Percentiles rank a stretch among this genome's conserved stretches.
phyloP scores from a whole-genome alignment of 2,797 vertebrate genomes.

The Miopithecus talapoin region DNA sequence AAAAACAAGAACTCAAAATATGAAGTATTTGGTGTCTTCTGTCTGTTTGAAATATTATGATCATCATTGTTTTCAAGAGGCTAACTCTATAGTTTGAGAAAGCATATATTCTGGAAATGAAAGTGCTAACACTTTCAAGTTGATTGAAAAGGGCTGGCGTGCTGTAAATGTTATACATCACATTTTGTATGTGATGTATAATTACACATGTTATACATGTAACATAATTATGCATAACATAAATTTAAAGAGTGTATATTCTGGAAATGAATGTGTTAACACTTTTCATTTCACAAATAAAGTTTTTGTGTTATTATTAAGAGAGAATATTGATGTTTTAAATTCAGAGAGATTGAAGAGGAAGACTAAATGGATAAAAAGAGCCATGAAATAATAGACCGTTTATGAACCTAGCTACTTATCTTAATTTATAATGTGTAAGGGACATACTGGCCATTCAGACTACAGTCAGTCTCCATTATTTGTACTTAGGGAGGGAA shows the following conservation, averaged over 20 bases:
- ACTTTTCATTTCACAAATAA: constrained; percentile 1
- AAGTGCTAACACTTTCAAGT: background rate
- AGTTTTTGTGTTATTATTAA: background rate
- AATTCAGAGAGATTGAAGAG: background rate
- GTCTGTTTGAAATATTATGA: background rate
- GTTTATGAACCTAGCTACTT: constrained; percentile 12
- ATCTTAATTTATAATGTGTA: constrained; percentile 33
- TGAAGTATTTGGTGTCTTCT: background rate
- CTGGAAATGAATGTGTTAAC: background rate
- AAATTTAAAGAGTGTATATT: background rate
- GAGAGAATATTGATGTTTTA: constrained; percentile 43
- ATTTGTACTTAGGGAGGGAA: background rate
- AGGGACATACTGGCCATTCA: background rate
- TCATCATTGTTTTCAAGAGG: background rate
- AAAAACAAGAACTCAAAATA: background rate
- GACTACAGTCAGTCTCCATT: background rate
- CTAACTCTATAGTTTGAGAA: background rate
- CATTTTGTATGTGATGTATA: no score
- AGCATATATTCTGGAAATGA: background rate
- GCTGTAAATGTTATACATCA: background rate
- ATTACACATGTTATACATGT: background rate
- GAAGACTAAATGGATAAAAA: constrained; percentile 37
- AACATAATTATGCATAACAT: background rate
- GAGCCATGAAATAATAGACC: background rate
- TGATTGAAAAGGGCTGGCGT: no score